Evolutionary conservation across 2,888 invertebrate genomes (phyloP).

Genomic region (Macrosiphum euphorbiae): DNA sequence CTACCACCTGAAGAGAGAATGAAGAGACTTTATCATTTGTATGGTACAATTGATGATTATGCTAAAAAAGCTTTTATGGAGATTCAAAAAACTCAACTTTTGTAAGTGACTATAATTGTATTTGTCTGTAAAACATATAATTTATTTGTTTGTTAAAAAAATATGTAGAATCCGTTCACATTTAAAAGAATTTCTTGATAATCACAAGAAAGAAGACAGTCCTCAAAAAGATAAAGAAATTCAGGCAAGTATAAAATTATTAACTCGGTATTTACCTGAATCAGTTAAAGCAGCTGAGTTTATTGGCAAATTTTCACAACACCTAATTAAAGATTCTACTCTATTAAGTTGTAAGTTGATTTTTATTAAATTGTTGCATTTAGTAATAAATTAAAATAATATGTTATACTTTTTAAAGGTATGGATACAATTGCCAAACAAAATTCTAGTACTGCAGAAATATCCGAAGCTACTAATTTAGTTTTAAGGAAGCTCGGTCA

Average conservation of each 20-base stretch:
- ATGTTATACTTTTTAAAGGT: slow-evolving; percentile 70
- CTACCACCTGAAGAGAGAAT: slow-evolving; percentile 88
- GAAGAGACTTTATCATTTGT: slow-evolving; percentile 91
- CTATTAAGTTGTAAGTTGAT: slow-evolving; percentile 66
- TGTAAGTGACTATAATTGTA: slow-evolving; percentile 71
- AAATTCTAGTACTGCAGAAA: slow-evolving; percentile 93
- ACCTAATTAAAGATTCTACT: slow-evolving; percentile 77
- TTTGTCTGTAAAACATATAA: neutral
- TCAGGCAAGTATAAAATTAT: slow-evolving; percentile 70
- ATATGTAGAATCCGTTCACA: slow-evolving; percentile 79
- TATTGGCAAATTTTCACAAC: slow-evolving; percentile 83
- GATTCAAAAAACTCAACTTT: slow-evolving; percentile 90
- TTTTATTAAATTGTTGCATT: neutral
- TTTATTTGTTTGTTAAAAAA: slow-evolving; percentile 24
- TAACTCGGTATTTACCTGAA: slow-evolving; percentile 85
- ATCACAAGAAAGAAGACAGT: slow-evolving; percentile 79
- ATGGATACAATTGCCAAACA: slow-evolving; percentile 91
- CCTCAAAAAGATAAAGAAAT: slow-evolving; percentile 82
- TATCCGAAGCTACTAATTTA: slow-evolving; percentile 86
- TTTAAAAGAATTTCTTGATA: slow-evolving; percentile 89
- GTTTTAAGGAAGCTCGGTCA: slow-evolving; percentile 90
- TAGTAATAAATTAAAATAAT: neutral
- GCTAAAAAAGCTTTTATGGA: slow-evolving; percentile 95
- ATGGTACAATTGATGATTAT: slow-evolving; percentile 94
- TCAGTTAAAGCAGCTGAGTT: slow-evolving; percentile 92